A percentile compares a stretch with the other conserved stretches of the same genome.
These are phyloP conservation scores for Otolemur crassicaudatus DNA, from an alignment of 2,797 vertebrate species.

Conservation along the genomic window DNA sequence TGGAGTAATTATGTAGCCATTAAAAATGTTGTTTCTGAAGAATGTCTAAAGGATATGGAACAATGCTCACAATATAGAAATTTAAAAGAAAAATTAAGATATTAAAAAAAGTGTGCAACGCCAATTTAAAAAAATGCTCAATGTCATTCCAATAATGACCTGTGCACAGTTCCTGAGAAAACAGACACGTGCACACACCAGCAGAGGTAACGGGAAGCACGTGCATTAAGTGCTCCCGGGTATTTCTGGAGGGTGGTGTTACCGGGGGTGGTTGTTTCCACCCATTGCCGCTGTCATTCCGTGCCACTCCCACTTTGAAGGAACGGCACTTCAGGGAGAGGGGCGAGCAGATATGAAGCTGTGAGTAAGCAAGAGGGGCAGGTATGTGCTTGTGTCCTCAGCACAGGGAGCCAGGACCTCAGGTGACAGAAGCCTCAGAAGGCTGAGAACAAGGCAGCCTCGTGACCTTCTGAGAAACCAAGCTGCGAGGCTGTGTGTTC, in stretches of 20 bases:
- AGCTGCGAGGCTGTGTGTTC: background rate
- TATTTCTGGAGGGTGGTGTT: fast-evolving
- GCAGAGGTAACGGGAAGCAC: fast-evolving
- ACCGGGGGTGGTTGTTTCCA: background rate
- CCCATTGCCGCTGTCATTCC: fast-evolving
- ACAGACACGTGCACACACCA: fast-evolving
- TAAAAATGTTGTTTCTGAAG: fast-evolving
- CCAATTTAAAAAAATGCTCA: fast-evolving
- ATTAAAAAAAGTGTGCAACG: background rate
- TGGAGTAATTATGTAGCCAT: fast-evolving
- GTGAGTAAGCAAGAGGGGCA: background rate
- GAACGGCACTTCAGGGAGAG: background rate
- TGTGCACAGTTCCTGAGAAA: background rate
- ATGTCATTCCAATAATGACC: fast-evolving
- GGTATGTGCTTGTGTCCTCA: fast-evolving
- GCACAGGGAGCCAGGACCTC: fast-evolving
- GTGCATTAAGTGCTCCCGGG: fast-evolving
- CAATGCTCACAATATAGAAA: fast-evolving
- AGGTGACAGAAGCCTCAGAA: background rate
- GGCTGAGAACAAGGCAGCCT: background rate
- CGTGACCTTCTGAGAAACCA: background rate
- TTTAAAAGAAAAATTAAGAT: background rate
- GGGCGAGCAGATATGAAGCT: fast-evolving
- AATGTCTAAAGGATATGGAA: background rate
- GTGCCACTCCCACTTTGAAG: fast-evolving